phyloP scores from a whole-genome alignment of 2,113 vertebrate species.

The Caranx ignobilis region DNA sequence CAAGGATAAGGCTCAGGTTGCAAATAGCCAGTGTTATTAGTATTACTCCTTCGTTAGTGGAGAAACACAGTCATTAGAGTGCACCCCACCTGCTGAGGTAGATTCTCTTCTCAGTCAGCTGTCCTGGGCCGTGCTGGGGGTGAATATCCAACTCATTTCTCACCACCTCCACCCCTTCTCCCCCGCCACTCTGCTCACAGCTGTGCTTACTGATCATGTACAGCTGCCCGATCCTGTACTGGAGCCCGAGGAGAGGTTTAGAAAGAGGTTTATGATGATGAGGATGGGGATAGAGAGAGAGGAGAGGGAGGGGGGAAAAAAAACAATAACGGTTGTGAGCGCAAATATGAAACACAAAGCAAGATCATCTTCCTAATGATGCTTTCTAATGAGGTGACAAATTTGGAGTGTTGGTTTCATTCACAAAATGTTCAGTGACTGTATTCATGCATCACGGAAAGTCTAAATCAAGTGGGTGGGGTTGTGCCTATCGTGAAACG shows the following conservation, averaged over 20 bases:
- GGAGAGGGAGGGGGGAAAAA: slow-evolving; percentile 5
- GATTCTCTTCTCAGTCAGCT: slow-evolving; percentile 92
- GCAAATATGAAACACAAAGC: slow-evolving; percentile 13
- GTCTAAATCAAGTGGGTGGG: neutral
- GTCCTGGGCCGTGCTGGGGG: slow-evolving; percentile 87
- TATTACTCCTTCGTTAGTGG: slow-evolving; percentile 15
- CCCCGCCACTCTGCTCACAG: slow-evolving; percentile 90
- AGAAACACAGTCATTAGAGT: neutral
- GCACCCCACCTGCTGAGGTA: slow-evolving; percentile 89
- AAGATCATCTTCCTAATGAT: slow-evolving; percentile 2
- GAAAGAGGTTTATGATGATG: slow-evolving; percentile 5
- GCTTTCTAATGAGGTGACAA: neutral
- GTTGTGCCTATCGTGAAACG: neutral
- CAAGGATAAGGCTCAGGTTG: neutral
- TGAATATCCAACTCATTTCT: slow-evolving; percentile 88
- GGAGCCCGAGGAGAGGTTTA: slow-evolving; percentile 40
- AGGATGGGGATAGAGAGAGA: neutral
- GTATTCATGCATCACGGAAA: neutral
- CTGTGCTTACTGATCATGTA: slow-evolving; percentile 97
- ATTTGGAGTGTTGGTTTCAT: neutral
- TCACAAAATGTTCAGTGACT: slow-evolving; percentile 2
- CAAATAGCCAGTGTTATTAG: slow-evolving; percentile 14
- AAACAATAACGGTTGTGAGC: slow-evolving; percentile 5
- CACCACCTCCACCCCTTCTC: slow-evolving; percentile 92
- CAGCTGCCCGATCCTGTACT: slow-evolving; percentile 92